A percentile compares a stretch with the other conserved stretches of the same genome.
Conservation (phyloP, 2,888 invertebrate species). For the Catocala fraxini region DNA sequence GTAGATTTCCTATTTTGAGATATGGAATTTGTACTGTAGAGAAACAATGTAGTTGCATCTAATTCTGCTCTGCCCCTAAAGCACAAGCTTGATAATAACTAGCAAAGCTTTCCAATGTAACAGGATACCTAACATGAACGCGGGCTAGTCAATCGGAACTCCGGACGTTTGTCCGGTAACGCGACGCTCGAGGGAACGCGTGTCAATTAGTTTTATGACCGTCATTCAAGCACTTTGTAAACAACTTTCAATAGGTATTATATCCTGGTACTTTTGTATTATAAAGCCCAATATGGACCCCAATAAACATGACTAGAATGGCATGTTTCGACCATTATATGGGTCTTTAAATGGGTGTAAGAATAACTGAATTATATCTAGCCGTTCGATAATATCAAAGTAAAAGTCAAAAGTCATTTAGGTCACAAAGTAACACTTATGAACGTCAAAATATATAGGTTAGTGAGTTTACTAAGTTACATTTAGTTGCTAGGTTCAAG, state of each 20-base stretch:
- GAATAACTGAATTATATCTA: no score
- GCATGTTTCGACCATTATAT: not conserved
- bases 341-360: not conserved
- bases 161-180: constrained; percentile 42
- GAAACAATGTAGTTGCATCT: no score
- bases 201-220: constrained; percentile 44
- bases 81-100: no score
- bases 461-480: no score
- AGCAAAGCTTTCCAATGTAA: not conserved
- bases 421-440: no score
- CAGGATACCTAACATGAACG: constrained; percentile 30
- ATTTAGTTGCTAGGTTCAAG: no score
- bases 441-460: no score
- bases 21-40: no score
- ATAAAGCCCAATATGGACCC: not conserved
- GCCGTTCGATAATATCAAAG: no score
- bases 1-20: no score
- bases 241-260: constrained; percentile 35
- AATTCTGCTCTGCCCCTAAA: no score
- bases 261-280: constrained; percentile 41
- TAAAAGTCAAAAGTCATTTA: no score
- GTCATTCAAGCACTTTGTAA: constrained; percentile 29
- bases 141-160: constrained; percentile 5
- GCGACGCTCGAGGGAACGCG: constrained; percentile 35
- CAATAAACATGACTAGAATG: not conserved